Evolutionary conservation across 2,888 invertebrate genomes (phyloP).

Genomic region (Caenorhabditis sinica): DNA sequence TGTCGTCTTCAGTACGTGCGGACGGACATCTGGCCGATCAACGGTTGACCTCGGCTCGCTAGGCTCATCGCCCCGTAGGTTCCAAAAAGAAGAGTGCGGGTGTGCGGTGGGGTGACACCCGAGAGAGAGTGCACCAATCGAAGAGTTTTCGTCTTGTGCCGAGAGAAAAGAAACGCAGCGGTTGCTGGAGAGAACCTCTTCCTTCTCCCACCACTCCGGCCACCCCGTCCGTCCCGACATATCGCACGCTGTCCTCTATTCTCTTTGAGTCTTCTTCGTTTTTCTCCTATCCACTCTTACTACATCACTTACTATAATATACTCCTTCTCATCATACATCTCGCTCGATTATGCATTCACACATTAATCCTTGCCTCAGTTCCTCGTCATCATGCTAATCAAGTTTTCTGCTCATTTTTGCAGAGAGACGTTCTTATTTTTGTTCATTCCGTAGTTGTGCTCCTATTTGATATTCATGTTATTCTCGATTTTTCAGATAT

Average conservation of each 20-base stretch:
- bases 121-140: constrained; percentile 24
- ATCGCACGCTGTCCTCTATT: constrained; percentile 46
- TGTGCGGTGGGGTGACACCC: constrained; percentile 36
- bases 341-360: constrained; percentile 33
- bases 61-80: constrained; percentile 37
- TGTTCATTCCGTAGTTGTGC: not conserved
- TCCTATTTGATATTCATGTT: constrained; percentile 11
- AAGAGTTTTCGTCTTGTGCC: constrained; percentile 6
- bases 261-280: constrained; percentile 34
- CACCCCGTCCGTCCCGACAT: constrained; percentile 32
- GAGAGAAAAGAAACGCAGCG: constrained; percentile 9
- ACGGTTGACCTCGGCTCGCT: constrained; percentile 48
- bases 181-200: constrained; percentile 25
- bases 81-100: constrained; percentile 57
- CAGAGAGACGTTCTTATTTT: not conserved
- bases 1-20: constrained; percentile 5
- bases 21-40: constrained; percentile 52
- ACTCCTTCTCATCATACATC: constrained; percentile 53
- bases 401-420: constrained; percentile 13
- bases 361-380: constrained; percentile 16
- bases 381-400: constrained; percentile 22
- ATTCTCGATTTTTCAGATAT: constrained; percentile 43
- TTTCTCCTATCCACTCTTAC: constrained; percentile 33
- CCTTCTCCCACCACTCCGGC: constrained; percentile 41
- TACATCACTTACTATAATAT: constrained; percentile 48